Evolutionary conservation across 2,797 vertebrate genomes (phyloP), one percentile per base, ranked within the genome.

Genomic region (Lycodopsis pacificus): DNA sequence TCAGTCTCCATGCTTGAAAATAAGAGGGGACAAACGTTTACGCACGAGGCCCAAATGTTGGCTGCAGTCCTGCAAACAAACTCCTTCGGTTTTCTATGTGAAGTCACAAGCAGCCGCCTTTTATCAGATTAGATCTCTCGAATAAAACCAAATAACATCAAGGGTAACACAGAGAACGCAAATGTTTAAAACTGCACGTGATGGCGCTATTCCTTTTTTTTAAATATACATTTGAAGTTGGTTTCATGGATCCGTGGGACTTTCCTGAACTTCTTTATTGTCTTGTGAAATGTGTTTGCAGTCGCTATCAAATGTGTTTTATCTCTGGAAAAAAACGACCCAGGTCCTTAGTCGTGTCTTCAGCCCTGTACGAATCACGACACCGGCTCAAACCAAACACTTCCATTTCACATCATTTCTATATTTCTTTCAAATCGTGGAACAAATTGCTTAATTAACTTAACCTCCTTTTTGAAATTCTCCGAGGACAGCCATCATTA

Each of bases 1-100:
- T 54, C 61, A 19, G 20, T 44, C 27, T 71, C 73, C 64, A 69
- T 82, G 77, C 71, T 70, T 59, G 65, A 17, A 59, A 58, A 65
- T 63, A n/a, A 86, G 48, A 73, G 32, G 25, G 22, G 20, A n/a
- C 40, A 64, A 61, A 66, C 32, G n/a, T 46, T 15, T 10, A 67
- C 1, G n/a, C 40, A 25, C 11, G 75, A 51, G 49, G 72, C 61
- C 71, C 22, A 53, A 66, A 34, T 68, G 67, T 38, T 76, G 46
- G 65, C 69, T 75, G 46, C 59, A 65, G 40, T 72, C 30, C 56
- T 78, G 40, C 36, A 64, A 13, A 25, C 78, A 82, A 34, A 27
- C 49, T 64, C 36, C 53, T 62, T 14, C 51, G 10, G 8, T 51
- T 70, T 76, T 61, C 62, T 65, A 13, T n/a, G 44, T 77, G 1